Evolutionary conservation across 2,113 vertebrate genomes (phyloP), one percentile per base, ranked within the genome.

Genomic region (Rhinopomastus cyanomelas): DNA sequence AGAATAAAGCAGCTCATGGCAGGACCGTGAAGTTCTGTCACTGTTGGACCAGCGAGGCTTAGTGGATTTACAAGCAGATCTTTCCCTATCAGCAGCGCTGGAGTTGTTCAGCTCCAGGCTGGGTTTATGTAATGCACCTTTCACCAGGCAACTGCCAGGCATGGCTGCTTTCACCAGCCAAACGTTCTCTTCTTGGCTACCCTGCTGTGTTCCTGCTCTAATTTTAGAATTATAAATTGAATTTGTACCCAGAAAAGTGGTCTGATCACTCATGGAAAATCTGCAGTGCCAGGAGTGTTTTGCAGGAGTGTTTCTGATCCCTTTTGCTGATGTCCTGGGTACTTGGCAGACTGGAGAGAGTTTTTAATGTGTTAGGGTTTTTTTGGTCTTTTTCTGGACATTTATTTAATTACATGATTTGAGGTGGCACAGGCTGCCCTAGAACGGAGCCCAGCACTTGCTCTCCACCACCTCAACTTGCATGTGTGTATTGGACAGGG

Each of bases 181-280:
- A 51, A 71, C 53, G 76, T 92, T 71, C 37, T 83, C 80, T 80
- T 85, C 53, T 90, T 92, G 90, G 81, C 81, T 82, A 27, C 65
- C 7, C 19, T 57, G 5, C 60, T 32, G 16, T 19, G 44, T 51
- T 91, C 53, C 30, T 56, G 39, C 8, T 77, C 81, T 95, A 91
- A 93, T 85, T 95, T 95, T 92, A 95, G 93, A 57, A 56, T 56
- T 66, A 69, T 37, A 83, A 68, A 78, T 34, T 71, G 81, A 60
- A 44, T 91, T 83, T 93, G 9, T 69, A 46, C 64, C 51, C 49
- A 53, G 78, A 73, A 89, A 94, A 90, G 62, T 52, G 62, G 65
- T 60, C 60, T 60, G 75, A 67, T 74, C 75, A 27, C 65, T 91
- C 79, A 77, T 66, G 92, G 88, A 95, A 93, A 90, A 76, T 66